Conservation (phyloP, 2,888 invertebrate genomes). For the Tillus elongatus region DNA sequence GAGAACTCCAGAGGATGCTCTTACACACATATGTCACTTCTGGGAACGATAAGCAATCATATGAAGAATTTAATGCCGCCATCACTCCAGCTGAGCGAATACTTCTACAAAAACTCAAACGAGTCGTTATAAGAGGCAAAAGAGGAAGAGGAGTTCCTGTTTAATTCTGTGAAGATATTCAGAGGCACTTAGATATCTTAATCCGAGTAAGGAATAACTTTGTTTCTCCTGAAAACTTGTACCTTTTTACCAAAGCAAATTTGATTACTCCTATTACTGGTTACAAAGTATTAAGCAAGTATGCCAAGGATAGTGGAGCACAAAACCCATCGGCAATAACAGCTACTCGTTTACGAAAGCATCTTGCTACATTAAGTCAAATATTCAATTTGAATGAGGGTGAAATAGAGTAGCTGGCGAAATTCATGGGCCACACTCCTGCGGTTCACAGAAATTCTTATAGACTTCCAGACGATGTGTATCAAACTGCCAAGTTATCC, state of each 20-base stretch:
- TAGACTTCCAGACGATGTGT: constrained; percentile 22
- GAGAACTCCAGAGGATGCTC: constrained; percentile 16
- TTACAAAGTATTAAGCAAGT: constrained; percentile 1
- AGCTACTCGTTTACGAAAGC: constrained; percentile 23
- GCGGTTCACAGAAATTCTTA: constrained; percentile 18
- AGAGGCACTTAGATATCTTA: constrained; percentile 6
- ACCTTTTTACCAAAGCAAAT: background rate
- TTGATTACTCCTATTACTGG: background rate
- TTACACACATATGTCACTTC: no score
- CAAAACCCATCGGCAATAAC: constrained; percentile 24
- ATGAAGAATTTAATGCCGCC: constrained; percentile 12
- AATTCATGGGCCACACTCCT: constrained; percentile 25
- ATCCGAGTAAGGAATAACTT: constrained; percentile 7
- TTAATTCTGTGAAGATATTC: background rate
- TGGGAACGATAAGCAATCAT: background rate
- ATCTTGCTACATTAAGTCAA: constrained; percentile 25
- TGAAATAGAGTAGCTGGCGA: constrained; percentile 25
- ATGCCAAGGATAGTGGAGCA: constrained; percentile 16
- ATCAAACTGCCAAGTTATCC: constrained; percentile 21
- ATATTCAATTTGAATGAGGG: constrained; percentile 22
- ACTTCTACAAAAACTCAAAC: constrained; percentile 7
- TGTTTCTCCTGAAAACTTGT: background rate
- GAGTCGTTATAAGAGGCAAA: constrained; percentile 9
- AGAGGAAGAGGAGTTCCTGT: constrained; percentile 10
- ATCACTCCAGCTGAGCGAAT: constrained; percentile 9